phyloP scores from a whole-genome alignment of 2,113 vertebrate genomes.

The Cottus gobio region DNA sequence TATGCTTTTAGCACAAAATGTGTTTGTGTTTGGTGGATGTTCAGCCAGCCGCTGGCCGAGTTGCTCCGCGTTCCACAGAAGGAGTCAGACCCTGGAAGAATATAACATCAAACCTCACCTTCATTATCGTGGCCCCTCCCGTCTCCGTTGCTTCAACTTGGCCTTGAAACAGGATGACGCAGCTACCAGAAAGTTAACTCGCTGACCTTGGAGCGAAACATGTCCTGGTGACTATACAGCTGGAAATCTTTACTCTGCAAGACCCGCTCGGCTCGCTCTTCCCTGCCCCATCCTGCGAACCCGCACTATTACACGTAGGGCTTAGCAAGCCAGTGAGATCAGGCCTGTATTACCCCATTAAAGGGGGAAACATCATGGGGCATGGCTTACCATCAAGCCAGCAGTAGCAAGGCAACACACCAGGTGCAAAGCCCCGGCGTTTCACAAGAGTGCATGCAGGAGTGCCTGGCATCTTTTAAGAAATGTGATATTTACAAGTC shows the following conservation, averaged over 20 bases:
- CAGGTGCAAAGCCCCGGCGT: conserved; percentile 73
- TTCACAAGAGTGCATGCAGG: conserved; percentile 49
- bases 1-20: conserved; percentile 21
- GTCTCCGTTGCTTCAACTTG: conserved; percentile 70
- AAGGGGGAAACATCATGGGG: conserved; percentile 39
- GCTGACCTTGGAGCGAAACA: conserved; percentile 70
- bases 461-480: conserved; percentile 46
- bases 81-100: conserved; percentile 36
- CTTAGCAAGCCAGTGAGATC: conserved; percentile 50
- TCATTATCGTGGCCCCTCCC: conserved; percentile 66
- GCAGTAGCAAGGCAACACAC: conserved; percentile 61
- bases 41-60: background rate
- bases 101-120: conserved; percentile 30
- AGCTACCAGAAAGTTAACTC: conserved; percentile 66
- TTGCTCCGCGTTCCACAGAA: conserved; percentile 6
- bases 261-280: conserved; percentile 31
- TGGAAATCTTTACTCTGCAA: conserved; percentile 39
- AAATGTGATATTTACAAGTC: conserved; percentile 72
- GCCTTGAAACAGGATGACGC: conserved; percentile 82
- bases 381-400: conserved; percentile 52
- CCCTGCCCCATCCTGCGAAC: conserved; percentile 42
- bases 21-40: background rate
- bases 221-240: conserved; percentile 64
- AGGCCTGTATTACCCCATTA: conserved; percentile 48
- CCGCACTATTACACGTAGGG: conserved; percentile 17